Evolutionary conservation across 2,888 invertebrate genomes (phyloP).

Genomic region (Pycnomerus fuliginosus): DNA sequence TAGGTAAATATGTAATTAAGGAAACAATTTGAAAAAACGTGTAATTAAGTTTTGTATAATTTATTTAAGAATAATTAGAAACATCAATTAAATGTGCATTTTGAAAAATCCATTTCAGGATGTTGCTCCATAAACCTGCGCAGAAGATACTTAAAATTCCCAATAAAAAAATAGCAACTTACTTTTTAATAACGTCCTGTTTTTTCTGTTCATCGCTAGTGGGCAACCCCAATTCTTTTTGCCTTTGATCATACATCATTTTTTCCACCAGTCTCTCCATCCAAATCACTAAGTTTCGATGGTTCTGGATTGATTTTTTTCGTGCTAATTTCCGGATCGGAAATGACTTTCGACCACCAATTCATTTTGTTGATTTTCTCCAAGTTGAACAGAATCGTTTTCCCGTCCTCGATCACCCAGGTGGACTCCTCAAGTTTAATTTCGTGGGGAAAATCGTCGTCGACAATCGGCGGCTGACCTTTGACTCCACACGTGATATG

Average conservation of each 20-base stretch:
- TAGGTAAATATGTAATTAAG: no score
- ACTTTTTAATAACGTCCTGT: constrained; percentile 94
- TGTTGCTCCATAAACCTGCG: constrained; percentile 97
- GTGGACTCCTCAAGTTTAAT: constrained; percentile 94
- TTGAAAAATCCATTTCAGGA: constrained; percentile 99
- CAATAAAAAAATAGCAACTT: constrained; percentile 43
- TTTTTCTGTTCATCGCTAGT: constrained; percentile 98
- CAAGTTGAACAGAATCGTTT: constrained; percentile 78
- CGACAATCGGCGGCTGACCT: constrained; percentile 87
- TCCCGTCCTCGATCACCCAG: constrained; percentile 94
- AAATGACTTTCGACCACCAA: constrained; percentile 85
- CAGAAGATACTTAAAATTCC: constrained; percentile 50
- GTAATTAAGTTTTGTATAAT: no score
- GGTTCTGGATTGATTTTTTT: constrained; percentile 98
- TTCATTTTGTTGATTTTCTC: constrained; percentile 99
- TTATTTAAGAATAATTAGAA: no score
- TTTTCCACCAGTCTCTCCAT: constrained; percentile 99
- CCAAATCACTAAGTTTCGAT: constrained; percentile 94
- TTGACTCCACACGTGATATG: constrained; percentile 82
- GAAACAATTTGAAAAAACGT: no score
- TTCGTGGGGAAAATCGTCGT: constrained; percentile 85
- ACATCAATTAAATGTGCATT: constrained; percentile 90
- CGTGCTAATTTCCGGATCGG: constrained; percentile 97
- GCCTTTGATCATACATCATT: constrained; percentile 99
- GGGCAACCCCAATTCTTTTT: constrained; percentile 93